These are phyloP conservation scores for Polypedilum vanderplanki DNA, from an alignment of 1,140 invertebrate genomes.

Conservation along the genomic window DNA sequence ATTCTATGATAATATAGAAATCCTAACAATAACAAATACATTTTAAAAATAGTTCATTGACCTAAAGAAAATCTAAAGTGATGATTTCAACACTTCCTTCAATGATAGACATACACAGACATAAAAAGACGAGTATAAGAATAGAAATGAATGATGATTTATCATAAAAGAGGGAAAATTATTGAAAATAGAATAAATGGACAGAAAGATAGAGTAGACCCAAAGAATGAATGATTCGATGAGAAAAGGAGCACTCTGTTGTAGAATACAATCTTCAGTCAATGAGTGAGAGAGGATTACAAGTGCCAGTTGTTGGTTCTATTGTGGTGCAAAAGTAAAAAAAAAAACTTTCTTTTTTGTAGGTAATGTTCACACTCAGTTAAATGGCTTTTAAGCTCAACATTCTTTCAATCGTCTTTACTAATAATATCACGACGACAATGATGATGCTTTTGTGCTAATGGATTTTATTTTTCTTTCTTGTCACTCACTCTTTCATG, in stretches of 20 bases:
- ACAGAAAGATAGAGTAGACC: neutral
- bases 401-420: neutral
- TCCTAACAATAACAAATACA: neutral
- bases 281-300: conserved; percentile 1
- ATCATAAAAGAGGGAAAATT: neutral
- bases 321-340: neutral
- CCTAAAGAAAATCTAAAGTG: neutral
- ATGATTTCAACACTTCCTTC: neutral
- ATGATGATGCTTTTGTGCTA: conserved; percentile 8
- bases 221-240: conserved; percentile 5
- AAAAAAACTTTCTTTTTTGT: neutral
- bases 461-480: conserved; percentile 3
- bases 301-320: conserved; percentile 20
- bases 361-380: neutral
- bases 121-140: neutral
- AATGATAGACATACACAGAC: neutral
- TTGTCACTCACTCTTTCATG: neutral
- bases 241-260: neutral
- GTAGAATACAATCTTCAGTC: neutral
- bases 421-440: neutral
- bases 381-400: conserved; percentile 27
- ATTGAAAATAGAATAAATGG: neutral
- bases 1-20: too few relatives aligned
- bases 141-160: conserved; percentile 19
- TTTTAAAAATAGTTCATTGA: neutral